A percentile compares a stretch with the other conserved stretches of the same genome.
Conservation (phyloP, 1,140 invertebrate species). For the Paraescarpia echinospica region DNA sequence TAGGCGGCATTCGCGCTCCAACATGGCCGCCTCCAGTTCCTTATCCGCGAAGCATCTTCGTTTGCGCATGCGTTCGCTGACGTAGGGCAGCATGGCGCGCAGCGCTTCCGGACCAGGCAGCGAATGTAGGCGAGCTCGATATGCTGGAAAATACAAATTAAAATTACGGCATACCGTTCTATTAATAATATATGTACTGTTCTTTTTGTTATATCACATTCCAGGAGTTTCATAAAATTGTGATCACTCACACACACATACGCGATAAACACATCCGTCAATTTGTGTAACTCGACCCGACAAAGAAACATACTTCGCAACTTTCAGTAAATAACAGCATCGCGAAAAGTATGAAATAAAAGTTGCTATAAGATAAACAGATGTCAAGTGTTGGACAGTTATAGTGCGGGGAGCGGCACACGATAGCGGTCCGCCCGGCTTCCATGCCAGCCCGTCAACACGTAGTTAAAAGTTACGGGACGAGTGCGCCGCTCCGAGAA, state of each 20-base stretch:
- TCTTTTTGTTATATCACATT: not conserved
- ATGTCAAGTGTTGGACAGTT: not conserved
- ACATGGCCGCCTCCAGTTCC: constrained; percentile 58
- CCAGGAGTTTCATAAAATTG: not conserved
- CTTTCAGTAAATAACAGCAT: not conserved
- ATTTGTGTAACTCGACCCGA: not conserved
- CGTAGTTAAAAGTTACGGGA: constrained; percentile 5
- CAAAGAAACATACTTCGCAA: not conserved
- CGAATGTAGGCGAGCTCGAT: constrained; percentile 38
- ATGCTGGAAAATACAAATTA: constrained; percentile 34
- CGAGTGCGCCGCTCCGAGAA: not conserved
- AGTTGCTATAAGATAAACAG: not conserved
- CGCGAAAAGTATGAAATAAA: not conserved
- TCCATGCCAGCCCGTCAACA: not conserved
- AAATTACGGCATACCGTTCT: not conserved
- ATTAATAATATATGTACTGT: not conserved
- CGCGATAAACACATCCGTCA: not conserved
- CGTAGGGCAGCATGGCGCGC: constrained; percentile 41
- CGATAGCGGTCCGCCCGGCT: not conserved
- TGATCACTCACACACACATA: not conserved
- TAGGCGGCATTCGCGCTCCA: constrained; percentile 41
- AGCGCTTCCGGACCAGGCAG: constrained; percentile 42
- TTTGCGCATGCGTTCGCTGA: constrained; percentile 59
- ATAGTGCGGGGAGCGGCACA: not conserved
- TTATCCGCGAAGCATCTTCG: constrained; percentile 60